Base-by-base conservation (phyloP, 2,888 invertebrate species). In the Caenorhabditis sinica region DNA sequence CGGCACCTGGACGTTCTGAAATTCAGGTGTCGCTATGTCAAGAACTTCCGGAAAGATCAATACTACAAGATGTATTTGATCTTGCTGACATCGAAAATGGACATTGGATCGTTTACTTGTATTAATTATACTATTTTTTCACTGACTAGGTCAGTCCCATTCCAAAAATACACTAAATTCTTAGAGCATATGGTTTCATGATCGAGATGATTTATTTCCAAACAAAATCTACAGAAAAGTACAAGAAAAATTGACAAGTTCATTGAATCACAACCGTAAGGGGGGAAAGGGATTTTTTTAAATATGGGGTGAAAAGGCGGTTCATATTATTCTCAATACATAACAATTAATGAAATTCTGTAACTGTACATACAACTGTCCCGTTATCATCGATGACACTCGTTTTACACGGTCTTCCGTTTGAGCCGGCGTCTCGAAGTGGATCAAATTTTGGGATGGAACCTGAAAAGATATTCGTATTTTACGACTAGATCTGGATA, bases 301-400 rank as follows among this genome's bases (percentile, higher is more conserved):
- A 56, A 58, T n/a, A 20, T 23, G 49, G 20, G 43, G 23, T n/a
- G 17, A 36, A 56, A 51, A 51, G 15, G 30, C 25, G 30, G 20
- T 65, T 65, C 80, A 73, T 81, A 73, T 13, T 6, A 40, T 63
- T 40, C 28, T 69, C 23, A 40, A 20, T 68, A 33, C 51, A 68
- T 36, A 60, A 45, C 9, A 71, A 1, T 77, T 61, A 82, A 13
- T 71, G 75, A 33, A 82, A 69, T n/a, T 82, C 82, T 17, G 82
- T 82, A 40, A 82, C 75, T 25, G 82, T 82, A 53, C 82, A 82
- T 1, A 82, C 63, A 23, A 74, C 69, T 8, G 74, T 63, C 23
- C 74, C 81, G 33, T 72, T 72, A 56, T 79, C 69, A 69, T 69
- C 79, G 45, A 82, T 28, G 6, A 82, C 60, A 36, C 68, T 80